Conservation (phyloP, 2,113 vertebrate genomes). For the Chlamydotis undulata region DNA sequence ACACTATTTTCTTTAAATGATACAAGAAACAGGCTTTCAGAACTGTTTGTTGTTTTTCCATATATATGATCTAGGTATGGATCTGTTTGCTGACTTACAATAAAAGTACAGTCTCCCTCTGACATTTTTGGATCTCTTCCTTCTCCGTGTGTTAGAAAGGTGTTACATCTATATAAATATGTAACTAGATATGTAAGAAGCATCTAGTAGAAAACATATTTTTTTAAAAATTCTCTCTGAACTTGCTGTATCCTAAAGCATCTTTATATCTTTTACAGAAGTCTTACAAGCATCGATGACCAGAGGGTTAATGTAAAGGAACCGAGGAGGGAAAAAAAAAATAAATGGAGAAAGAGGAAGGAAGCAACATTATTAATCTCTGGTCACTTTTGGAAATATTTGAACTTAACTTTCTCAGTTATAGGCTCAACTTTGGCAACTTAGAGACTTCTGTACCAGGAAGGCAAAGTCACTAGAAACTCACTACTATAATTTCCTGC, state of each 20-base stretch:
- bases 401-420: neutral
- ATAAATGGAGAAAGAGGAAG: neutral
- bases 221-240: neutral
- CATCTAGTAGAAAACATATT: neutral
- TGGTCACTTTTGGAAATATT: neutral
- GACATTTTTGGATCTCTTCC: neutral
- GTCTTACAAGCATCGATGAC: neutral
- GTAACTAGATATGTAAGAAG: neutral
- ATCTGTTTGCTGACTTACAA: neutral
- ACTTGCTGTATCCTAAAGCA: neutral
- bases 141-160: neutral
- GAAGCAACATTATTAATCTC: neutral
- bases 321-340: rapidly evolving
- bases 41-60: neutral
- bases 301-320: neutral
- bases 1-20: neutral
- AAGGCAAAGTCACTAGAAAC: neutral
- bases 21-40: neutral
- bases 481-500: neutral
- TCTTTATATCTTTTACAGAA: neutral
- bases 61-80: neutral
- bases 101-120: neutral
- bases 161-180: neutral
- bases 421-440: neutral
- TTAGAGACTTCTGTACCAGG: neutral